phyloP scores from a whole-genome alignment of 2,888 invertebrate genomes.

The Tipula lateralis region DNA sequence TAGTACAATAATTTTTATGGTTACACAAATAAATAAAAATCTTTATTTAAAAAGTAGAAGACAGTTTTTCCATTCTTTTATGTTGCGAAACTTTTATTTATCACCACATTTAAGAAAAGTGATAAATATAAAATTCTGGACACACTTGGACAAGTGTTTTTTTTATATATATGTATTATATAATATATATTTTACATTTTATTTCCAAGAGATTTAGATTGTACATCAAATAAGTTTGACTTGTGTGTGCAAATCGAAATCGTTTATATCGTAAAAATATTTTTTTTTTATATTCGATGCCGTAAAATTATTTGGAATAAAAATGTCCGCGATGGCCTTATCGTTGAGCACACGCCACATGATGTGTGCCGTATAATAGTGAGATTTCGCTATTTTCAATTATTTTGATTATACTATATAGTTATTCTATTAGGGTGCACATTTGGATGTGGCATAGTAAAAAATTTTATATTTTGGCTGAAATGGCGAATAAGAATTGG shows the following conservation, averaged over 20 bases:
- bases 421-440: neutral
- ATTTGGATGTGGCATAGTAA: no score
- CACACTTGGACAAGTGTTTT: neutral
- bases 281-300: neutral
- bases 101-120: slow-evolving; percentile 24
- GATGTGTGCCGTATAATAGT: neutral
- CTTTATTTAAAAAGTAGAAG: neutral
- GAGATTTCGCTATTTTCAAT: neutral
- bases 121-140: slow-evolving; percentile 24
- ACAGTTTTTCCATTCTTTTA: neutral
- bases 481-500: no score
- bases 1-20: neutral
- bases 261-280: neutral
- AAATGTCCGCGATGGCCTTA: neutral
- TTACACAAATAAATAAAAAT: neutral
- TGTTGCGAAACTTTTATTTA: neutral
- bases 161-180: no score
- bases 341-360: neutral
- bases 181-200: no score
- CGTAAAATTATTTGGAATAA: neutral
- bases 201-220: no score
- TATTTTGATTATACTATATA: neutral
- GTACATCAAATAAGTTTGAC: neutral
- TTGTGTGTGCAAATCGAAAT: neutral
- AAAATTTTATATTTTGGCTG: no score